phyloP scores from a whole-genome alignment of 53 echinoderm and acorn worm genomes.

The Paracentrotus lividus region DNA sequence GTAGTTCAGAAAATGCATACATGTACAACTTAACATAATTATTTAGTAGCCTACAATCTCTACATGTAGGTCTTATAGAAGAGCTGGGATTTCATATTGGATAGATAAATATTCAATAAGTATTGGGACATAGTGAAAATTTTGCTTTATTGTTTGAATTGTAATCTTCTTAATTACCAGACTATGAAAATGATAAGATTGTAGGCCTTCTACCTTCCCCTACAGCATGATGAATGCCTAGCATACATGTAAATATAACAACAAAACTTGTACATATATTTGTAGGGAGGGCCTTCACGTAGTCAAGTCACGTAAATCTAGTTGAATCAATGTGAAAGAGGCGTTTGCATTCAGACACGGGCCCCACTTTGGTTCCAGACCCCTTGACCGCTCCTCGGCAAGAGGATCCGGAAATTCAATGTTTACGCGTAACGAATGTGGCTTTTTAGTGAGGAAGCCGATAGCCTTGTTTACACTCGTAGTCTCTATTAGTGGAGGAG shows the following conservation, averaged over 20 bases:
- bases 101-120: neutral
- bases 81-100: neutral
- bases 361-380: slow-evolving; percentile 1
- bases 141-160: neutral
- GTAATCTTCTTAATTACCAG: neutral
- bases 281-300: too few species aligned
- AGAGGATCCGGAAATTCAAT: slow-evolving; percentile 49
- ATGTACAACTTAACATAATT: too few species aligned
- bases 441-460: slow-evolving; percentile 27
- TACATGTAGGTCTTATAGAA: neutral
- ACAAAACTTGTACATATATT: slow-evolving; percentile 12
- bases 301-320: neutral
- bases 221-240: too few species aligned
- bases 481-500: slow-evolving; percentile 4
- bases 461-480: slow-evolving; percentile 39
- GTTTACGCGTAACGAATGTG: slow-evolving; percentile 17
- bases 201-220: neutral
- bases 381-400: slow-evolving; percentile 8
- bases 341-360: neutral
- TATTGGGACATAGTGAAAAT: neutral
- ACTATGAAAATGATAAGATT: neutral
- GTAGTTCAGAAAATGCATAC: neutral
- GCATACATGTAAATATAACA: neutral
- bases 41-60: too few species aligned
- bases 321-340: neutral